Evolutionary conservation across 2,113 vertebrate genomes (phyloP), one percentile per base, ranked within the genome.

Genomic region (Empidonax traillii): DNA sequence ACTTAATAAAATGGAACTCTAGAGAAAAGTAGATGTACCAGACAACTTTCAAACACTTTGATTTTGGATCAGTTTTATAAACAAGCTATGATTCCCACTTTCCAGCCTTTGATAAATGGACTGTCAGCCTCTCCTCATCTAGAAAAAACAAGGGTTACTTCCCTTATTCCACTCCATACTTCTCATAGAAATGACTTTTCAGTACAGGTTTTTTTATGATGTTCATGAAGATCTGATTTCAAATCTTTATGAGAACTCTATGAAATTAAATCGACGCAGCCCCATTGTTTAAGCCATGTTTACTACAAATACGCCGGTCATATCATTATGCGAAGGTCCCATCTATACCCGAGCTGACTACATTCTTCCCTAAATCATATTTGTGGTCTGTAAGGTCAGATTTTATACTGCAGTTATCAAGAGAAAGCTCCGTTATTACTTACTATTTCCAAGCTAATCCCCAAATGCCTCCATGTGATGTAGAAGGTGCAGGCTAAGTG

Each of bases 381-480:
- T 47, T 61, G 63, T 41, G 78, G 27, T 79, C 9, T 9, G 2
- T 24, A 81, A 76, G 17, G n/a, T 62, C 59, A 80, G 46, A 59
- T 66, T 89, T 94, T 52, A 41, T 41, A 79, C 44, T 33, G 55
- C 37, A 20, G 41, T 37, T 46, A 37, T 19, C 30, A 81, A 62
- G 20, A 63, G 14, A 19, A 25, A 30, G 12, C 65, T 83, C 47
- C 27, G 22, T 58, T 73, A 83, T 39, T 56, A 73, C 8, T 75
- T 18, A 58, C 30, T 46, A 67, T 78, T 66, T 53, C 39, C 47
- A 87, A 78, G 19, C 30, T 69, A 81, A 77, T 74, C 63, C 28
- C 55, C 72, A 77, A 71, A 79, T 58, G 33, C 43, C 30, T 51
- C 2, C 0, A 20, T 20, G 31, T 37, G 74, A 59, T 0, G 0